A percentile compares a stretch with the other conserved stretches of the same genome.
These are phyloP conservation scores for Oscheius onirici DNA, from an alignment of 2,888 invertebrate genomes.

Conservation along the genomic window DNA sequence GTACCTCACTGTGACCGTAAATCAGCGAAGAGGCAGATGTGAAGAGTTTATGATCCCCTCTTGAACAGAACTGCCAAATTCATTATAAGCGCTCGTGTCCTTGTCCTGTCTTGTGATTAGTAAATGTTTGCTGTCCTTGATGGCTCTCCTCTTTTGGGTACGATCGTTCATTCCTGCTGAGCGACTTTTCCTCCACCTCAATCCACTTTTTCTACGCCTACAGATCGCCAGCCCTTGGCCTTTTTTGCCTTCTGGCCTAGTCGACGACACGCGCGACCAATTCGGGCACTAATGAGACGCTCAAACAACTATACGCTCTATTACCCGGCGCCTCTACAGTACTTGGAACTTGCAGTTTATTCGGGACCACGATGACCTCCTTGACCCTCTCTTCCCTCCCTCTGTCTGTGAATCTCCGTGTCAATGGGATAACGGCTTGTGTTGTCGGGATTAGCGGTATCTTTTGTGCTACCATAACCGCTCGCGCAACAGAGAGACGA, in stretches of 20 bases:
- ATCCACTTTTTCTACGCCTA: too few relatives aligned
- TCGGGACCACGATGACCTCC: conserved; percentile 6
- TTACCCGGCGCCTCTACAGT: conserved; percentile 26
- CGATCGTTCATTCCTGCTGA: conserved; percentile 19
- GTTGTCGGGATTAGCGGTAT: conserved; percentile 24
- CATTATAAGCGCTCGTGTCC: conserved; percentile 11
- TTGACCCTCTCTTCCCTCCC: not conserved
- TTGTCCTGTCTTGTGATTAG: conserved; percentile 15
- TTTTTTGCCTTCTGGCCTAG: not conserved
- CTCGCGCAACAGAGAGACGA: conserved; percentile 19
- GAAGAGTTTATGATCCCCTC: too few relatives aligned
- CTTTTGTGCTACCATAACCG: conserved; percentile 33
- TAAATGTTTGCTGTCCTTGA: conserved; percentile 34
- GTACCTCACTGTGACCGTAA: too few relatives aligned
- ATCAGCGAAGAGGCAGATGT: too few relatives aligned
- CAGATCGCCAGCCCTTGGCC: too few relatives aligned
- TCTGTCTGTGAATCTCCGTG: conserved; percentile 17
- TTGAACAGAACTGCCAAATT: not conserved
- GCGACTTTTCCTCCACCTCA: conserved; percentile 14
- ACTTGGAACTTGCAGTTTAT: not conserved
- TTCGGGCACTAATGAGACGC: conserved; percentile 29
- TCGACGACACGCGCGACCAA: conserved; percentile 25
- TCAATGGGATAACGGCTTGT: conserved; percentile 28
- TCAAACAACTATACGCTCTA: conserved; percentile 31
- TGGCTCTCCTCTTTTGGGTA: conserved; percentile 13